Evolutionary conservation across 2,113 vertebrate species (phyloP).

Genomic region (Psilopogon haemacephalus): DNA sequence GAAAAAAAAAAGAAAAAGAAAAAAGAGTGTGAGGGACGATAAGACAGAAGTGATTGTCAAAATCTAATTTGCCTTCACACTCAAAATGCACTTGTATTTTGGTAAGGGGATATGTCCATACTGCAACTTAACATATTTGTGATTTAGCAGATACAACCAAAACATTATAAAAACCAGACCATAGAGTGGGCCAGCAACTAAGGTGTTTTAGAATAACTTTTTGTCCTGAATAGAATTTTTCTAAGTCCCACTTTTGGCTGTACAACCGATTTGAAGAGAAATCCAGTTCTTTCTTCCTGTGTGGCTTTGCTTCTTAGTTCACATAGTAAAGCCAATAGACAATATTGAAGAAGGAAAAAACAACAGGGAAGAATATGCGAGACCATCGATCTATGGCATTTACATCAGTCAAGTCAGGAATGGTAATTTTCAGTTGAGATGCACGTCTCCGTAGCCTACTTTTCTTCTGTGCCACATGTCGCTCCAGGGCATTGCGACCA

Average conservation of each 20-base stretch:
- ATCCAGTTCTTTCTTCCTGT: slow-evolving; percentile 76
- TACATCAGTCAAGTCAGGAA: slow-evolving; percentile 98
- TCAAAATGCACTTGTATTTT: slow-evolving; percentile 45
- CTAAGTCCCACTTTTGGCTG: slow-evolving; percentile 84
- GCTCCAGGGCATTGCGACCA: slow-evolving; percentile 89
- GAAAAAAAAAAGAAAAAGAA: accelerated
- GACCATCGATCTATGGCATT: slow-evolving; percentile 99
- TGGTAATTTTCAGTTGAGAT: slow-evolving; percentile 95
- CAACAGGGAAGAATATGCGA: slow-evolving; percentile 96
- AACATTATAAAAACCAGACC: slow-evolving; percentile 73
- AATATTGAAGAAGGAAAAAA: slow-evolving; percentile 98
- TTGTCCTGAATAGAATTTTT: slow-evolving; percentile 86
- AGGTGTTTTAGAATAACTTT: slow-evolving; percentile 86
- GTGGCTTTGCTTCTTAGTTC: slow-evolving; percentile 84
- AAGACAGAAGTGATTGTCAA: slow-evolving; percentile 22
- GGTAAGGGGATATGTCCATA: slow-evolving; percentile 55
- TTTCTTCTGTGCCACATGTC: slow-evolving; percentile 94
- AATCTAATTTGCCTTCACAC: slow-evolving; percentile 40
- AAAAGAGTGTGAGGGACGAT: background rate
- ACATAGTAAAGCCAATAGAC: slow-evolving; percentile 99
- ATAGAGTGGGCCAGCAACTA: slow-evolving; percentile 88
- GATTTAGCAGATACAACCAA: slow-evolving; percentile 70
- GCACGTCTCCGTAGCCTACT: slow-evolving; percentile 91
- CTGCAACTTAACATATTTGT: slow-evolving; percentile 19
- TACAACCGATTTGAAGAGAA: slow-evolving; percentile 82